Percentiles rank a stretch among this genome's conserved stretches.
These are phyloP conservation scores for Apodemus speciosus DNA, from an alignment of 2,113 vertebrate genomes.

Conservation along the genomic window DNA sequence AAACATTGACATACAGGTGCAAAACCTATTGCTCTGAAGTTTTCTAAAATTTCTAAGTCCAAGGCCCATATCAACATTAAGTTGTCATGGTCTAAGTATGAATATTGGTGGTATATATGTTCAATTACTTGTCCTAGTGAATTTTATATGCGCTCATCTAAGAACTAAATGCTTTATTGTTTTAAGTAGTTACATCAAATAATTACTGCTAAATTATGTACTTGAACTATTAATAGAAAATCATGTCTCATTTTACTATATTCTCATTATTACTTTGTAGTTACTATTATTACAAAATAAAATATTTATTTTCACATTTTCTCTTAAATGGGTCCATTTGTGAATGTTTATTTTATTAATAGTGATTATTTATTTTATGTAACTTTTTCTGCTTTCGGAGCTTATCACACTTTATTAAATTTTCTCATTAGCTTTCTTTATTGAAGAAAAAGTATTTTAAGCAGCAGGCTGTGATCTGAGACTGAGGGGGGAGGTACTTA, in stretches of 20 bases:
- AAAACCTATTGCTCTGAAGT: background rate
- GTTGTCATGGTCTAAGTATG: background rate
- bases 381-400: background rate
- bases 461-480: too few species aligned
- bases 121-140: too few species aligned
- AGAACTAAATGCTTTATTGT: too few species aligned
- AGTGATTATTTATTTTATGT: background rate
- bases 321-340: background rate
- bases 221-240: background rate
- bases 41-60: background rate
- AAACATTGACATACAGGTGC: background rate
- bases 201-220: background rate
- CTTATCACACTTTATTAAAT: background rate
- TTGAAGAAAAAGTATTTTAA: too few species aligned
- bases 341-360: background rate
- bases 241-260: background rate
- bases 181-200: too few species aligned
- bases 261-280: background rate
- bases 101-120: background rate
- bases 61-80: background rate
- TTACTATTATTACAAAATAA: background rate
- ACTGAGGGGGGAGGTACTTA: too few species aligned
- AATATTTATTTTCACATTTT: background rate
- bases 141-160: too few species aligned
- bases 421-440: background rate